Evolutionary conservation across 2,797 vertebrate genomes (phyloP), one percentile per base, ranked within the genome.

Genomic region (Ceryle rudis): DNA sequence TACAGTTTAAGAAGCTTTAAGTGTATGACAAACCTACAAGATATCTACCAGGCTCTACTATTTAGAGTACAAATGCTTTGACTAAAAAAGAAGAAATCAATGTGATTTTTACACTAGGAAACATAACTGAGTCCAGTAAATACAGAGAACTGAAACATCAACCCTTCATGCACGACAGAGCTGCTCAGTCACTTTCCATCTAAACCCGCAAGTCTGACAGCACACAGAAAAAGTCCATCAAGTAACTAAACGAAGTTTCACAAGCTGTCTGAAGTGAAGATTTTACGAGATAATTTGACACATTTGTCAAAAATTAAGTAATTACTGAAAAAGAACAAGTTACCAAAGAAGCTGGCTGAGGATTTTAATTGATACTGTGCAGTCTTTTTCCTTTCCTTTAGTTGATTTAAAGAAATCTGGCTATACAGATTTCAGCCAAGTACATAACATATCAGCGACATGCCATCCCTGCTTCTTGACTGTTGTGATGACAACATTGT

Each of bases 381-480:
- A 12, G 4, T 41, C 31, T 39, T 69, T 46, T 46, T 29, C 39
- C n/a, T 39, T 4, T 31, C 22, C 37, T 55, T 31, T 2, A 70
- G 41, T 14, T 64, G 35, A 51, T 39, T 29, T 67, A 79, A 47
- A 89, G 70, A 75, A 91, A 55, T 13, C 21, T 0, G 4, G 41
- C 44, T 67, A 13, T 1, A 12, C 1, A 64, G 39, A 55, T 39
- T 44, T 82, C 44, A n/a, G 49, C 8, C 6, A 70, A 69, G 23
- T 2, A 25, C 29, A 44, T 2, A 0, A 44, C 2, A 0, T 16
- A 72, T 13, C 10, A 3, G 0, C 7, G n/a, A 46, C 33, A 71
- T 86, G 46, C 26, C 64, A 49, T 6, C 26, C 44, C 28, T 18
- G 42, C 57, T 37, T 9, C 44, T 41, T 33, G 31, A n/a, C 51